Conservation (phyloP, 2,888 invertebrate species). For the Eupithecia abbreviata region DNA sequence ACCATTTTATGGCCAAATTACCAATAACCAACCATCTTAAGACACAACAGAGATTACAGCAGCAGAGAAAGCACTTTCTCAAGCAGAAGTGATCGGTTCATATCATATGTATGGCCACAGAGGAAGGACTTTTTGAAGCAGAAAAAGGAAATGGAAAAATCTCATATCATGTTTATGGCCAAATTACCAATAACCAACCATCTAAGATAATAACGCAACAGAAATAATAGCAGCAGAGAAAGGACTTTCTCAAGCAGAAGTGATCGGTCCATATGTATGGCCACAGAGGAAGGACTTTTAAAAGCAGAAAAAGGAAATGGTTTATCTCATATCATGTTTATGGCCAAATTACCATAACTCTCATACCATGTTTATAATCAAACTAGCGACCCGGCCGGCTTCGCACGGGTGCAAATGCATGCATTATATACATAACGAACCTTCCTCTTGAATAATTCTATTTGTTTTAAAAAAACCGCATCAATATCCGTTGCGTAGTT, state of each 20-base stretch:
- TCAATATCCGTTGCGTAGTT: too few species aligned
- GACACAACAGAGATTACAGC: constrained; percentile 89
- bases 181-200: neutral
- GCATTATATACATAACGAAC: too few species aligned
- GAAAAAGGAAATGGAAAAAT: neutral
- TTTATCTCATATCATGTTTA: neutral
- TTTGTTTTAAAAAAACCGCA: too few species aligned
- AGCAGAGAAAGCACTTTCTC: constrained; percentile 88
- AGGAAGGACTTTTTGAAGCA: neutral
- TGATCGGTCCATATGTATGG: neutral
- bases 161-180: neutral
- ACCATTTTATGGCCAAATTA: neutral
- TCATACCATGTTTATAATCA: neutral
- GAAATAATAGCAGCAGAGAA: constrained; percentile 89
- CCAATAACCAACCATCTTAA: constrained; percentile 57
- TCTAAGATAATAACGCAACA: constrained; percentile 55
- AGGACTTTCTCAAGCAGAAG: neutral
- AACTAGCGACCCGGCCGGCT: too few species aligned
- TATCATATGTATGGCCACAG: neutral
- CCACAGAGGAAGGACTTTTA: neutral
- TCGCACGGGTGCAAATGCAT: too few species aligned
- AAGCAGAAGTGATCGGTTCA: constrained; percentile 56
- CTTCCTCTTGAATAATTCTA: too few species aligned
- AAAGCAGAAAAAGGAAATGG: too few species aligned
- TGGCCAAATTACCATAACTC: neutral